These are phyloP conservation scores for Paratrypauchen microcephalus DNA, from an alignment of 2,797 vertebrate species.

Conservation along the genomic window DNA sequence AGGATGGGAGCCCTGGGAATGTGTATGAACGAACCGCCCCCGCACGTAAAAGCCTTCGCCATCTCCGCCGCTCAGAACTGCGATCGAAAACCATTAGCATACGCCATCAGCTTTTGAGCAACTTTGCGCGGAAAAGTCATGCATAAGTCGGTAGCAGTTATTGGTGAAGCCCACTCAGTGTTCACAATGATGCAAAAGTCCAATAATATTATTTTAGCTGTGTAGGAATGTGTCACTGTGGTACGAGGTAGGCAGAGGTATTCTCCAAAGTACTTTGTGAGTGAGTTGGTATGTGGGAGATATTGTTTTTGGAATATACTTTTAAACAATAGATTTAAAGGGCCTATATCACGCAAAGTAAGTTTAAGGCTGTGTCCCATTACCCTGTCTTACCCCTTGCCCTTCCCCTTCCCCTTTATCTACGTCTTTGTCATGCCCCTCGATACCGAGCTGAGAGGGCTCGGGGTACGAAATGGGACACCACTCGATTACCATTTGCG, in stretches of 20 bases:
- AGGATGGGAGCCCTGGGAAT: conserved; percentile 19
- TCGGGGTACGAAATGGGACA: too few species aligned
- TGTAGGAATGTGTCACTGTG: not conserved
- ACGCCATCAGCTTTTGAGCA: not conserved
- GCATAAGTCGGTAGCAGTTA: not conserved
- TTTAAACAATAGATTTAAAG: not conserved
- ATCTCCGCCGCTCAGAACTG: not conserved
- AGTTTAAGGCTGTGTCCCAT: too few species aligned
- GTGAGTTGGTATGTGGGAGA: not conserved
- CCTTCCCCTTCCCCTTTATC: too few species aligned
- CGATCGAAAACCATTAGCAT: not conserved
- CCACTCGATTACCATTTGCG: too few species aligned
- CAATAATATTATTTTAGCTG: not conserved
- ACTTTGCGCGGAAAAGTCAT: not conserved
- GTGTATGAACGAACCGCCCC: conserved; percentile 10
- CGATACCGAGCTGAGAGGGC: too few species aligned
- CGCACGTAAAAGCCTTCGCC: conserved; percentile 4
- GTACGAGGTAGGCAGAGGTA: not conserved
- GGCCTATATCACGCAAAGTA: too few species aligned
- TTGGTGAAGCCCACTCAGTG: not conserved
- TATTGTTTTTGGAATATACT: not conserved
- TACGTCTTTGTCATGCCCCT: too few species aligned
- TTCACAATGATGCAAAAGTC: not conserved
- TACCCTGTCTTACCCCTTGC: too few species aligned
- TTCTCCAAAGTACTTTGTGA: not conserved